phyloP scores from a whole-genome alignment of 30 jellyfish, hydroid and myxozoan species.

The Turritopsis dohrnii region DNA sequence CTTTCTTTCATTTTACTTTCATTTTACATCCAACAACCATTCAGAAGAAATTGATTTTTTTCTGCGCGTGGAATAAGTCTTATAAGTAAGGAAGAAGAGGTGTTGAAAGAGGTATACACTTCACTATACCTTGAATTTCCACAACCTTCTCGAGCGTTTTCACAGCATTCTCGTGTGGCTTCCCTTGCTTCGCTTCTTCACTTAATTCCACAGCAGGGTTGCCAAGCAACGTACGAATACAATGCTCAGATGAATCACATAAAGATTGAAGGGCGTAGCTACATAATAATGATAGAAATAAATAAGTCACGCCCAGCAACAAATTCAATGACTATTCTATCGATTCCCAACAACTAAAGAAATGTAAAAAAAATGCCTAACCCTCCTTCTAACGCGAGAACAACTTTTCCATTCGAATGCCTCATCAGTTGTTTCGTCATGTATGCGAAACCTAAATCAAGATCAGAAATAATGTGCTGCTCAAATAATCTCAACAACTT shows the following conservation, averaged over 20 bases:
- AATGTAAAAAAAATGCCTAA: slow-evolving; percentile 15
- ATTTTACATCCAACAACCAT: no score
- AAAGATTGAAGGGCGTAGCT: slow-evolving; percentile 87
- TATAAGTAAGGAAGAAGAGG: no score
- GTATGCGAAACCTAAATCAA: slow-evolving; percentile 81
- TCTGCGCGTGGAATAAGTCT: no score
- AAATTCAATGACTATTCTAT: no score
- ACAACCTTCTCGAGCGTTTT: slow-evolving; percentile 71
- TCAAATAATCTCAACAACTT: no score
- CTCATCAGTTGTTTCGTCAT: slow-evolving; percentile 89
- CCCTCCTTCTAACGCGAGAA: slow-evolving; percentile 97
- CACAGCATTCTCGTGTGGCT: slow-evolving; percentile 71
- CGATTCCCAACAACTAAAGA: no score
- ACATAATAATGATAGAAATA: background rate
- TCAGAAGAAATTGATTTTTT: no score
- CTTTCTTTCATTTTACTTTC: no score
- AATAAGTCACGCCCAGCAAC: background rate
- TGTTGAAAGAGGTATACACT: background rate
- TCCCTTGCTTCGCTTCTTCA: slow-evolving; percentile 51
- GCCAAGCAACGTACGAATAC: slow-evolving; percentile 90
- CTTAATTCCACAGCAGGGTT: slow-evolving; percentile 70
- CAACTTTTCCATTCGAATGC: slow-evolving; percentile 78
- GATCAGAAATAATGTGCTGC: no score
- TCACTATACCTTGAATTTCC: slow-evolving; percentile 76
- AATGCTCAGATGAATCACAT: slow-evolving; percentile 88